phyloP scores from a whole-genome alignment of 1,140 invertebrate species.

The Zaprionus capensis region DNA sequence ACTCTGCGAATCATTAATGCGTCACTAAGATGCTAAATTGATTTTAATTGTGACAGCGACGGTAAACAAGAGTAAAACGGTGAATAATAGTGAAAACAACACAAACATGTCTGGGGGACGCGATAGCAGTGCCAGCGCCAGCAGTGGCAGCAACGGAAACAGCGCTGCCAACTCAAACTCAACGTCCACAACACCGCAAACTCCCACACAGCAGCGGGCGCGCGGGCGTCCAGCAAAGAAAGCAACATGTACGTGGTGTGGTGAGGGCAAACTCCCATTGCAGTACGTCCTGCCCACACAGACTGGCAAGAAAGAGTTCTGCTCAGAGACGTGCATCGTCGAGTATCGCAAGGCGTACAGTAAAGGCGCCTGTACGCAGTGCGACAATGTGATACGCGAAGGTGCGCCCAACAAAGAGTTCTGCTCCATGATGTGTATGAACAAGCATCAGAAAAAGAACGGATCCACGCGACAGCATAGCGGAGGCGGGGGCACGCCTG shows the following conservation, averaged over 20 bases:
- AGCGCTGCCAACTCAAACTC: conserved; percentile 35
- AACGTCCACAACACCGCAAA: conserved; percentile 59
- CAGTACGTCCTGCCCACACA: conserved; percentile 94
- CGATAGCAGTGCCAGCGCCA: conserved; percentile 61
- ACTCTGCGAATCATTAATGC: conserved; percentile 10
- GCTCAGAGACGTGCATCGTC: conserved; percentile 94
- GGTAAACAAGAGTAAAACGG: conserved; percentile 10
- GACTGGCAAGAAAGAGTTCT: conserved; percentile 96
- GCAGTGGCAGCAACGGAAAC: conserved; percentile 41
- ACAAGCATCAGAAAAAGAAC: conserved; percentile 92
- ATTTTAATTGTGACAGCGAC: conserved; percentile 7
- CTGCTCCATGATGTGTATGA: conserved; percentile 92
- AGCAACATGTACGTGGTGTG: conserved; percentile 93
- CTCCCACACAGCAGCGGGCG: conserved; percentile 74
- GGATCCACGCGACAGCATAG: conserved; percentile 85
- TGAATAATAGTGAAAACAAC: conserved; percentile 35
- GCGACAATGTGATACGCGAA: conserved; percentile 93
- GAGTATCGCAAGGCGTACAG: conserved; percentile 95
- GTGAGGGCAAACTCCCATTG: conserved; percentile 91
- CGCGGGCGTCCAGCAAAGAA: conserved; percentile 91
- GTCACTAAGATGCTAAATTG: conserved; percentile 34
- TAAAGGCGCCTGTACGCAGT: conserved; percentile 93
- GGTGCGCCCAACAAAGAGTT: conserved; percentile 90
- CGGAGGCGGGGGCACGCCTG: conserved; percentile 67
- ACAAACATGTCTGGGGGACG: conserved; percentile 75